Evolutionary conservation across 2,797 vertebrate genomes (phyloP).

Genomic region (Neosilurus mollespiculum): DNA sequence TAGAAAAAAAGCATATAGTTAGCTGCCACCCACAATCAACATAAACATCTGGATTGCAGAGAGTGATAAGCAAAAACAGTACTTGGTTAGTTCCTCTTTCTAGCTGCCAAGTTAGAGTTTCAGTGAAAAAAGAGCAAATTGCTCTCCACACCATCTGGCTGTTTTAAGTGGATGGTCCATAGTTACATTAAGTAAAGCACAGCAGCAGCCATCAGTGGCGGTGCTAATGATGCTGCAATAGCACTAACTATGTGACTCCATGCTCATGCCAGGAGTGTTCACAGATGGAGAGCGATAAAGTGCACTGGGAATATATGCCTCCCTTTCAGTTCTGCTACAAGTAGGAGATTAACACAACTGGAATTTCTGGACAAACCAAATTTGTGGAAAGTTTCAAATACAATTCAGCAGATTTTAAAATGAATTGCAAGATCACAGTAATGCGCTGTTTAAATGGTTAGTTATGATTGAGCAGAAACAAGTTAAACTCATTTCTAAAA

Average conservation of each 20-base stretch:
- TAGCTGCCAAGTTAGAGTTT: slow-evolving; percentile 13
- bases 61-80: neutral
- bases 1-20: neutral
- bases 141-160: slow-evolving; percentile 40
- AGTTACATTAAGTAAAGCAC: slow-evolving; percentile 41
- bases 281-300: slow-evolving; percentile 31
- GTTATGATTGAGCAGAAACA: neutral
- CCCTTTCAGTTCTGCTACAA: slow-evolving; percentile 12
- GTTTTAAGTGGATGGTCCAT: slow-evolving; percentile 30
- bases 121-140: slow-evolving; percentile 50
- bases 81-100: slow-evolving; percentile 7
- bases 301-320: neutral
- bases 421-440: neutral
- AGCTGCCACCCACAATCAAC: neutral
- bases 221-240: slow-evolving; percentile 18
- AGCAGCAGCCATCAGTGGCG: slow-evolving; percentile 25
- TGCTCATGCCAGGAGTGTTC: neutral
- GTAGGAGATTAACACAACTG: slow-evolving; percentile 1
- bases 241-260: neutral
- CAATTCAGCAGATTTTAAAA: neutral
- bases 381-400: neutral
- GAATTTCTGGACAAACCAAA: neutral
- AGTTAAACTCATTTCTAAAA: neutral
- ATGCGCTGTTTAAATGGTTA: neutral
- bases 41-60: slow-evolving; percentile 12